These are phyloP conservation scores for Atta cephalotes DNA, from an alignment of 1,140 invertebrate species.

Conservation along the genomic window DNA sequence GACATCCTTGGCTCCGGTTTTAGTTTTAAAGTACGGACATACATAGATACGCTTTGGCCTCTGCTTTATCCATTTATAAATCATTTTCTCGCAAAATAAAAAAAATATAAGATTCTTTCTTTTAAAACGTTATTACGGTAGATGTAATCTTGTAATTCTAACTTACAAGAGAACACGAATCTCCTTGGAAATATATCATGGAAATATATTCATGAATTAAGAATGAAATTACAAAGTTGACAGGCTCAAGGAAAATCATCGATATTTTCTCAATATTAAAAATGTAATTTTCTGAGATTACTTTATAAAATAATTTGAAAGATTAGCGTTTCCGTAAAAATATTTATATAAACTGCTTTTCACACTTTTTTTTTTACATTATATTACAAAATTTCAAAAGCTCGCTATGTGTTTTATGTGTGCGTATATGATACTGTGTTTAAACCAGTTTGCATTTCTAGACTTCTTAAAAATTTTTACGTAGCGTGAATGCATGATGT, in stretches of 20 bases:
- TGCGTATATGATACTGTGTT: background rate
- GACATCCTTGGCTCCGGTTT: conserved; percentile 71
- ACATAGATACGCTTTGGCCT: conserved; percentile 70
- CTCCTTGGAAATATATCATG: background rate
- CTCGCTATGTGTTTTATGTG: background rate
- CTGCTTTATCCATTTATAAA: conserved; percentile 41
- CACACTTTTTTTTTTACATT: background rate
- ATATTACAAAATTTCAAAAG: background rate
- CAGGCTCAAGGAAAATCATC: background rate
- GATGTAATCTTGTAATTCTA: conserved; percentile 22
- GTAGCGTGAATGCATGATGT: background rate
- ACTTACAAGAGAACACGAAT: conserved; percentile 11
- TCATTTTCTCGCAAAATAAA: background rate
- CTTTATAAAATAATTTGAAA: conserved; percentile 2
- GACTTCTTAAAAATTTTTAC: conserved; percentile 8
- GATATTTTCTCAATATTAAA: background rate
- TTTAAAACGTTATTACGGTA: background rate
- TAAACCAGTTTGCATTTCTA: conserved; percentile 6
- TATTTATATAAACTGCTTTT: background rate
- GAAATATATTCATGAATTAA: conserved; percentile 19
- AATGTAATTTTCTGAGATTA: background rate
- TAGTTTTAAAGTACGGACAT: conserved; percentile 65
- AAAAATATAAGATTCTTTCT: conserved; percentile 25
- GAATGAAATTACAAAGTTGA: conserved; percentile 10
- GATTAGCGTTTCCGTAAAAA: background rate